These are phyloP conservation scores for Pimpla rufipes DNA, from an alignment of 2,888 invertebrate species.

Conservation along the genomic window DNA sequence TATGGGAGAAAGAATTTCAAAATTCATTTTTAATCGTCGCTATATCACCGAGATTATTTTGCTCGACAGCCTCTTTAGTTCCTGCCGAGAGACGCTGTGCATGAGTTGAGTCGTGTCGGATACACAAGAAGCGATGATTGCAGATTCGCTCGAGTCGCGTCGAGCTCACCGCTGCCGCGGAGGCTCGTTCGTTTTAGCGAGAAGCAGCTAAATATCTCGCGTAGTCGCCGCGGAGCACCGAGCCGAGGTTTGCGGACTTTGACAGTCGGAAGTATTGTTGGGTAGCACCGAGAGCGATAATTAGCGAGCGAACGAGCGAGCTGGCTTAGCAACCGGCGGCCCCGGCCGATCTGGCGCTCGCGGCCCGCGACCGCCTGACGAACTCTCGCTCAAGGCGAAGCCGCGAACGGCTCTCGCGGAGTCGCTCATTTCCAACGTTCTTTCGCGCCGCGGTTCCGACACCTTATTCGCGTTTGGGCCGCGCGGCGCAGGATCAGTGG, in stretches of 20 bases:
- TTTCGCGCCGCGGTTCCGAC: slow-evolving; percentile 59
- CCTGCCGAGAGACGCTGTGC: no score
- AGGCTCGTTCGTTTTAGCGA: slow-evolving; percentile 72
- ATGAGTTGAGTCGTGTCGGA: no score
- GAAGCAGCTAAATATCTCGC: slow-evolving; percentile 75
- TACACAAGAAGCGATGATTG: not conserved
- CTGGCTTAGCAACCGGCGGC: slow-evolving; percentile 23
- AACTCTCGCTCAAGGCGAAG: slow-evolving; percentile 60
- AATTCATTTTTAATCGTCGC: no score
- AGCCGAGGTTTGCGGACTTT: slow-evolving; percentile 57
- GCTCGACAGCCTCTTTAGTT: not conserved
- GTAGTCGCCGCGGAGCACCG: slow-evolving; percentile 57
- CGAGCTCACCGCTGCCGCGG: slow-evolving; percentile 36
- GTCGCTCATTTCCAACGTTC: slow-evolving; percentile 60
- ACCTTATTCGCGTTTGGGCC: slow-evolving; percentile 27
- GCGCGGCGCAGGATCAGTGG: slow-evolving; percentile 25
- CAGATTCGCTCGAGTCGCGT: slow-evolving; percentile 24
- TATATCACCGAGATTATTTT: not conserved
- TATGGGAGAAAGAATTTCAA: no score
- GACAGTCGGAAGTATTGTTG: slow-evolving; percentile 79
- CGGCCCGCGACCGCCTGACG: not conserved
- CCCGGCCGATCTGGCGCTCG: slow-evolving; percentile 9
- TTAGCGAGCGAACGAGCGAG: slow-evolving; percentile 67
- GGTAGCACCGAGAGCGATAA: slow-evolving; percentile 72
- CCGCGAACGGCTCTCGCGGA: slow-evolving; percentile 50